These are phyloP conservation scores for Ptychochromis oligacanthus DNA, from an alignment of 2,113 vertebrate species.

Conservation along the genomic window DNA sequence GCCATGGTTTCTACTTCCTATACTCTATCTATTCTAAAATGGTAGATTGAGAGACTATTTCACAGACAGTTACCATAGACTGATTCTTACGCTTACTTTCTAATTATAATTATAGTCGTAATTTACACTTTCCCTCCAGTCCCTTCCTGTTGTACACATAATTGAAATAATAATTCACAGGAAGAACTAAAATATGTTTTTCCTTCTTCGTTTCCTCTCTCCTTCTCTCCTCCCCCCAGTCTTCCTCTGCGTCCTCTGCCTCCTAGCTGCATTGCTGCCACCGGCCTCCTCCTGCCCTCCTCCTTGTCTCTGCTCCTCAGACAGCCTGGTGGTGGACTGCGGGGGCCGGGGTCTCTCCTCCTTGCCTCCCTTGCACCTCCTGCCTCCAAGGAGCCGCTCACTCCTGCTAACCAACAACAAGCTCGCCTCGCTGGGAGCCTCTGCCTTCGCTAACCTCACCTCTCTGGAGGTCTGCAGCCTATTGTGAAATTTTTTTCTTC, in stretches of 20 bases:
- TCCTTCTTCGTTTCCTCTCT: neutral
- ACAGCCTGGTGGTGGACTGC: conserved; percentile 86
- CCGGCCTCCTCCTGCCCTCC: conserved; percentile 86
- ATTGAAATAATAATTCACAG: neutral
- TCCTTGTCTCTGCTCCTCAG: conserved; percentile 88
- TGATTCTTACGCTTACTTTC: neutral
- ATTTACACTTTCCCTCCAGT: neutral
- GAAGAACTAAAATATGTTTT: neutral
- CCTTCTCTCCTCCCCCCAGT: conserved; percentile 72
- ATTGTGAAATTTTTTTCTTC: neutral
- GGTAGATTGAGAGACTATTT: neutral
- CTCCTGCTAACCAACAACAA: conserved; percentile 96
- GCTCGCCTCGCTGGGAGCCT: conserved; percentile 84
- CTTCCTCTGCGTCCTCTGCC: conserved; percentile 84
- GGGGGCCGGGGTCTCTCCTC: conserved; percentile 87
- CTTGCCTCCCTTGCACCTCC: conserved; percentile 85
- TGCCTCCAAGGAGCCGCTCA: conserved; percentile 87
- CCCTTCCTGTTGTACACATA: neutral
- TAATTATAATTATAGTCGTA: conserved; percentile 5
- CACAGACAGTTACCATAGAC: neutral
- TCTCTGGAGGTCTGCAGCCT: conserved; percentile 83
- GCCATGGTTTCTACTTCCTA: neutral
- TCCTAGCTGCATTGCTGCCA: conserved; percentile 76
- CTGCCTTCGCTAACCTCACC: conserved; percentile 91
- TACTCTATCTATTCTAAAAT: neutral